Conservation (phyloP, 2,113 vertebrate genomes). For the Beaufortia kweichowensis region DNA sequence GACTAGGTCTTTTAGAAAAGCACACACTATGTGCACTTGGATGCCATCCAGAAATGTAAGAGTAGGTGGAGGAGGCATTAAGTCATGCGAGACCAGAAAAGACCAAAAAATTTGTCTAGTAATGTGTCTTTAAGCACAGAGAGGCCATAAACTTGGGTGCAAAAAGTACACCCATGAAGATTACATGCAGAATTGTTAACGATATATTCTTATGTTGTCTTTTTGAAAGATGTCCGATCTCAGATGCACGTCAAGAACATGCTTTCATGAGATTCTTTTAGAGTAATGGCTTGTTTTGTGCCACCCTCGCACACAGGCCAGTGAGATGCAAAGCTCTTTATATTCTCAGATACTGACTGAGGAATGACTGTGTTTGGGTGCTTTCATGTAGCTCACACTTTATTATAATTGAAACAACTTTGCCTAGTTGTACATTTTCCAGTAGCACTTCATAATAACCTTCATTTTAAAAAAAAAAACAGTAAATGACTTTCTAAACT, state of each 20-base stretch:
- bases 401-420: not conserved
- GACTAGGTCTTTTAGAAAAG: too few relatives aligned
- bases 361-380: not conserved
- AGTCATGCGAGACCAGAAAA: not conserved
- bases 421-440: not conserved
- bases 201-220: constrained; percentile 1
- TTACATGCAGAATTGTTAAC: not conserved
- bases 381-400: not conserved
- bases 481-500: too few relatives aligned
- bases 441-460: not conserved
- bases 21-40: not conserved
- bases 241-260: constrained; percentile 15
- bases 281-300: constrained; percentile 2
- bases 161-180: not conserved
- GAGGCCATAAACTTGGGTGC: not conserved
- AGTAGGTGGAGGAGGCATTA: not conserved
- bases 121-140: not conserved
- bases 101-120: not conserved
- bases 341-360: not conserved
- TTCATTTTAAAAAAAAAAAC: not conserved
- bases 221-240: constrained; percentile 14
- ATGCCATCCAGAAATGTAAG: not conserved
- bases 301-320: not conserved
- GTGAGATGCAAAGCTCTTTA: constrained; percentile 15
- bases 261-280: constrained; percentile 24